Base-by-base conservation (phyloP, 2,113 vertebrate species). In the Brachionichthys hirsutus region DNA sequence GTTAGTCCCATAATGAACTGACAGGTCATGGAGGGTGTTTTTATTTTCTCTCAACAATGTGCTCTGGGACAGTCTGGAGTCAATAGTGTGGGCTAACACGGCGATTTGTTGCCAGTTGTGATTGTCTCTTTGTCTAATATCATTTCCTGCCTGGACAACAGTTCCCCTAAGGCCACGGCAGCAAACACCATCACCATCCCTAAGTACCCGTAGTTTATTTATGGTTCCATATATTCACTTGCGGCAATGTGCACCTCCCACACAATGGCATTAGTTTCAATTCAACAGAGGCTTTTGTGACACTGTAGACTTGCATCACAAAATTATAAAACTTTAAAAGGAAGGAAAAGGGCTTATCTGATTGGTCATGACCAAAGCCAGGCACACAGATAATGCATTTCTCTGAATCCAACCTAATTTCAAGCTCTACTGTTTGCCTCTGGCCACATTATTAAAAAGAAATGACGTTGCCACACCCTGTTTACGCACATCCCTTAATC, bases 401-500 rank as follows among this genome's bases (percentile, higher is more conserved):
- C 72, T 82, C 68, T 46, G 77, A 79, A 84, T 76, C 66, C 81
- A 82, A 78, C 77, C 78, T 83, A 56, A 87, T 85, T 85, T 84
- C 65, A 41, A 13, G 52, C 18, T 62, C 41, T 44, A 14, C 70
- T 77, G 56, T 79, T 77, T 67, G 79, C 85, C 77, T 70, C 67
- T 41, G 51, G 85, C 66, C 13, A 63, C 35, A 18, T 53, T 66
- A 67, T 74, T 69, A 76, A 56, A 47, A 62, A 78, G 48, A 62
- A 78, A 86, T 18, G 64, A 62, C 62, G 64, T 62, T 7, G 12
- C 59, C 67, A 62, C 70, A 68, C 57, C 62, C 58, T 11, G 35
- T 56, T 60, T 62, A 60, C 67, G 71, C 56, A 58, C 67, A 61
- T 54, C 62, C 62, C 40, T 30, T 43, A 64, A 54, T 67, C 20